Evolutionary conservation across 1,140 invertebrate genomes (phyloP).

Genomic region (Hetaerina americana): DNA sequence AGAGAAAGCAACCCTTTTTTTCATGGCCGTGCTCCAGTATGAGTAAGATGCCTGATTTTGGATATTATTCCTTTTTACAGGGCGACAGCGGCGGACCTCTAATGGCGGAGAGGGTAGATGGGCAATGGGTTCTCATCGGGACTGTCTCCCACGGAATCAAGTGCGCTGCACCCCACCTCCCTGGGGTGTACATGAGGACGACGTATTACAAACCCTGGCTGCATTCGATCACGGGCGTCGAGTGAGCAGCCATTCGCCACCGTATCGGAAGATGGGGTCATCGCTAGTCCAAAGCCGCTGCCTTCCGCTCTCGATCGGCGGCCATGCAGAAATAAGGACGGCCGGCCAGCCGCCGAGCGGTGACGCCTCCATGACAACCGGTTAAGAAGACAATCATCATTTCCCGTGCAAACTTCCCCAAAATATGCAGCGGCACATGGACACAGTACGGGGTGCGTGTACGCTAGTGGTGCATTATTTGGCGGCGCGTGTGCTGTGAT

Average conservation of each 20-base stretch:
- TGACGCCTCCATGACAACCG: not conserved
- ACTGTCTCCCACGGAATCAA: slow-evolving; percentile 93
- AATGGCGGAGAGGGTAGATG: slow-evolving; percentile 67
- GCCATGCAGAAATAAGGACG: too few relatives aligned
- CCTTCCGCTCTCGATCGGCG: too few relatives aligned
- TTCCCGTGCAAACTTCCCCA: too few relatives aligned
- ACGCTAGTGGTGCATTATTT: too few relatives aligned
- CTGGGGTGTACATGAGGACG: slow-evolving; percentile 86
- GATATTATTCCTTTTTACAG: slow-evolving; percentile 38
- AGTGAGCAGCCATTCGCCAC: slow-evolving; percentile 3
- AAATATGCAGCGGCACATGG: too few relatives aligned
- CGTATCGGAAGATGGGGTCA: not conserved
- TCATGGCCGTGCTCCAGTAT: too few relatives aligned
- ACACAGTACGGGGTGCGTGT: too few relatives aligned
- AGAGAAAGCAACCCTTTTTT: too few relatives aligned
- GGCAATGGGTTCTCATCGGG: slow-evolving; percentile 77
- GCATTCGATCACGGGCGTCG: slow-evolving; percentile 63
- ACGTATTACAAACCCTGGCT: slow-evolving; percentile 85
- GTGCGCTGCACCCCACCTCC: slow-evolving; percentile 78
- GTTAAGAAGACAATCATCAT: not conserved
- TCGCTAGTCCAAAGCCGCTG: too few relatives aligned
- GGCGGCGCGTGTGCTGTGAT: too few relatives aligned
- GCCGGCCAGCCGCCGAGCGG: not conserved
- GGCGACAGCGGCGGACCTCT: slow-evolving; percentile 89
- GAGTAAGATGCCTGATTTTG: too few relatives aligned